Base-by-base conservation (phyloP, 2,888 invertebrate genomes). In the Strigamia maritima region DNA sequence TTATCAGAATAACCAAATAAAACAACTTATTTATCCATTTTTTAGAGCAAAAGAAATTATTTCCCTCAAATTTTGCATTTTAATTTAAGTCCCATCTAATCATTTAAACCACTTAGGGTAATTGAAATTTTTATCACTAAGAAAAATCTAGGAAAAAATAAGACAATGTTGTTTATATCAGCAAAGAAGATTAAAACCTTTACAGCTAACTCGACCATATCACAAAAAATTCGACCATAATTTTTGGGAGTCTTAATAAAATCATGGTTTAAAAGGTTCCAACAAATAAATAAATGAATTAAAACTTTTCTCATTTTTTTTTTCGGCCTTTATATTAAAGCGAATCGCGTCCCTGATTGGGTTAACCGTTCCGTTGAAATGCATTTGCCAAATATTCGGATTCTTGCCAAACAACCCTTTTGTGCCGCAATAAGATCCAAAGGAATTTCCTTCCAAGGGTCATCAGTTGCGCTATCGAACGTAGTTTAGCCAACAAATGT, bases 401-500 rank as follows among this genome's bases (percentile, higher is more conserved):
- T 19, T 60, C n/a, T 19, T 60, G 60, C n/a, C 60, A 60, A 60
- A 60, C 60, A 60, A 60, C 60, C 60, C 60, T 60, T 60, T 60
- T 16, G 60, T 24, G 22, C n/a, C 60, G 60, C 60, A 60, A 60
- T 60, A 60, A 60, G 60, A 60, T 60, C 60, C 19, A 60, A 40
- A 19, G 60, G 60, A 60, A 60, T 60, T 60, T 60, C 60, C 60
- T 60, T 24, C 16, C 60, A 60, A 60, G 60, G 60, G 60, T 60
- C 60, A 60, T 60, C 60, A 60, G 60, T 60, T 60, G 60, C 60
- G 60, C 60, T 60, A 60, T 60, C 60, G 60, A 60, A 60, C 60
- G n/a, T 60, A 60, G 60, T 60, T 60, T 60, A 60, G 16, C 60
- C 60, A 60, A 24, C 60, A 60, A 60, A 60, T 60, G 60, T 60